Evolutionary conservation across 1,140 invertebrate genomes (phyloP), one percentile per base, ranked within the genome.

Genomic region (Cyclargus thomasi): DNA sequence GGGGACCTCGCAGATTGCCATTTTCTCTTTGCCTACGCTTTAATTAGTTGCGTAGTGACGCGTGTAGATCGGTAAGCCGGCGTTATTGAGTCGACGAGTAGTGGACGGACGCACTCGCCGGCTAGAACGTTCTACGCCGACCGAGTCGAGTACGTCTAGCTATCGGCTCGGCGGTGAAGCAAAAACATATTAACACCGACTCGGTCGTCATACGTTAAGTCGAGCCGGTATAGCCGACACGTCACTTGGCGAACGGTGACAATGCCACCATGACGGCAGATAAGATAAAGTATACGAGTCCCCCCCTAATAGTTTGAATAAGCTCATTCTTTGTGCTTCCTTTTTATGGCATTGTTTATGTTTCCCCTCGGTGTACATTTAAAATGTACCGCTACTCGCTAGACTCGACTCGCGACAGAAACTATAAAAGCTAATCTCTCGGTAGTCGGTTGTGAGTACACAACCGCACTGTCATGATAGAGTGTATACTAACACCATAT

Each of bases 1-100:
- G 91, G 88, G 91, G 91, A 89, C 92, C 92, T 91, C 92, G 85
- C 92, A 93, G 86, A 92, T 92, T 93, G 92, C 86, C 87, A 88
- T 90, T 90, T 90, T 90, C 87, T 90, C 87, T 90, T 88, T 90
- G 86, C 86, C 87, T 90, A 90, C 84, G 87, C 86, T 90, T 90
- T 90, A 90, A 90, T 90, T 90, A 90, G 87, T 90, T 90, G 85
- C 85, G 87, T 90, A 88, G 86, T 88, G 85, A 88, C 84, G 85
- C 86, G 82, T 87, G 81, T 87, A 78, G 75, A 86, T 84, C 83
- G 81, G 86, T 90, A 90, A 90, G 88, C 82, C 80, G 70, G 67
- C 72, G 77, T 80, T 87, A 86, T 87, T 86, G 83, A 82, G 86
- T 83, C 76, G 75, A 75, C 77, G 66, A 82, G 82, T 72, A 67